Conservation (phyloP, 2,888 invertebrate species). For the Pandemis heparana region DNA sequence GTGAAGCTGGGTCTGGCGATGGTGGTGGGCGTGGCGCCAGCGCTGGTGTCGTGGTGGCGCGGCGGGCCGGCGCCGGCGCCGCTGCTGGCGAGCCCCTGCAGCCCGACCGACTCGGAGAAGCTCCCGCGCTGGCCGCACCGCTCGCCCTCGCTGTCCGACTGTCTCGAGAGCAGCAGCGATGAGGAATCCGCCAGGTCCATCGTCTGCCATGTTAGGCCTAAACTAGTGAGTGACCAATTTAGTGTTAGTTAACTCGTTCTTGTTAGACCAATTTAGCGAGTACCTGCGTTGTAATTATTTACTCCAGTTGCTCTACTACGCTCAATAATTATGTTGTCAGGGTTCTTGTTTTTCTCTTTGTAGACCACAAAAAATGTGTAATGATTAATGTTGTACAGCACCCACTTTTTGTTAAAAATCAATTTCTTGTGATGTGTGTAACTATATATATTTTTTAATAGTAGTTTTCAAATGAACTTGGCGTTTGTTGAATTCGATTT, state of each 20-base stretch:
- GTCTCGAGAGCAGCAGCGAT: slow-evolving; percentile 78
- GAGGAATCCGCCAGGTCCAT: slow-evolving; percentile 79
- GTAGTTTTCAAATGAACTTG: background rate
- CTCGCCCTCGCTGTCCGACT: slow-evolving; percentile 81
- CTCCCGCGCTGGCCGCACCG: slow-evolving; percentile 69
- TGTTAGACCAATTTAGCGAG: slow-evolving; percentile 79
- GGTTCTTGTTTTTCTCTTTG: background rate
- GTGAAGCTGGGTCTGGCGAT: slow-evolving; percentile 80
- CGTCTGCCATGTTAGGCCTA: slow-evolving; percentile 79
- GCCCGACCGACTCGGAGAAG: slow-evolving; percentile 62
- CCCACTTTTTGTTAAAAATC: background rate
- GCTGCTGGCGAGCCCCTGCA: slow-evolving; percentile 50
- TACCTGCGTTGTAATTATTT: slow-evolving; percentile 44
- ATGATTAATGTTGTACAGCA: background rate
- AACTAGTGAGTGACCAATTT: slow-evolving; percentile 68
- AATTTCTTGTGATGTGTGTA: background rate
- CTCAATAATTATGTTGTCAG: slow-evolving; percentile 11
- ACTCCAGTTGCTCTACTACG: background rate
- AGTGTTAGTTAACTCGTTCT: background rate
- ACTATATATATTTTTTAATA: too few species aligned
- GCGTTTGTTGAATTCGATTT: background rate
- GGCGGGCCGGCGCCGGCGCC: slow-evolving; percentile 69
- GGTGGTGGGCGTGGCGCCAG: slow-evolving; percentile 83
- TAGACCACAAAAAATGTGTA: background rate
- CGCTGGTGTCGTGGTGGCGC: slow-evolving; percentile 81